Evolutionary conservation across 2,797 vertebrate genomes (phyloP).

Genomic region (Danio aesculapii): DNA sequence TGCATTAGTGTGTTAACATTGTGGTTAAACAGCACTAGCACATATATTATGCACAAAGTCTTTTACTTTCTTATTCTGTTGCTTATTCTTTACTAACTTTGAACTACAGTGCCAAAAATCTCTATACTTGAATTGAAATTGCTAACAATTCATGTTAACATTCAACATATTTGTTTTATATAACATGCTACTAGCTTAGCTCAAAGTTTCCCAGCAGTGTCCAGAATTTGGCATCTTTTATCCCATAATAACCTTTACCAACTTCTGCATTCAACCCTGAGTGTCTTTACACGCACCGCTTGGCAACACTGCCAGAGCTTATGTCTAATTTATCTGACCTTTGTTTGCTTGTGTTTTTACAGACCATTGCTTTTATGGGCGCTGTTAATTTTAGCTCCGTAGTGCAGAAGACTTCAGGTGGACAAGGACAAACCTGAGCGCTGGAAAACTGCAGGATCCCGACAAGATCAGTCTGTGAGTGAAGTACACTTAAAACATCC

Average conservation of each 20-base stretch:
- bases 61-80: background rate
- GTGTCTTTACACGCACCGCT: conserved; percentile 1
- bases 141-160: background rate
- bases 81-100: background rate
- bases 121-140: background rate
- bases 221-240: background rate
- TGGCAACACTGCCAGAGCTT: conserved; percentile 27
- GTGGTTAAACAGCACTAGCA: no score
- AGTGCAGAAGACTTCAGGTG: conserved; percentile 12
- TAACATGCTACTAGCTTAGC: background rate
- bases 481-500: background rate
- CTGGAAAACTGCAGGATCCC: background rate
- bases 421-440: conserved; percentile 40
- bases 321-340: conserved; percentile 48
- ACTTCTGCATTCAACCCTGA: background rate
- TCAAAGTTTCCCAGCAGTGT: background rate
- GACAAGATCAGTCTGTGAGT: background rate
- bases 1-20: no score
- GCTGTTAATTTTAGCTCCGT: conserved; percentile 49
- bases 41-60: no score
- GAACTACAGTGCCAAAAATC: background rate
- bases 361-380: conserved; percentile 54
- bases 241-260: conserved; percentile 16
- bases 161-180: no score
- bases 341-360: conserved; percentile 53